Conservation (phyloP, 1,140 invertebrate genomes). For the Portunus trituberculatus region DNA sequence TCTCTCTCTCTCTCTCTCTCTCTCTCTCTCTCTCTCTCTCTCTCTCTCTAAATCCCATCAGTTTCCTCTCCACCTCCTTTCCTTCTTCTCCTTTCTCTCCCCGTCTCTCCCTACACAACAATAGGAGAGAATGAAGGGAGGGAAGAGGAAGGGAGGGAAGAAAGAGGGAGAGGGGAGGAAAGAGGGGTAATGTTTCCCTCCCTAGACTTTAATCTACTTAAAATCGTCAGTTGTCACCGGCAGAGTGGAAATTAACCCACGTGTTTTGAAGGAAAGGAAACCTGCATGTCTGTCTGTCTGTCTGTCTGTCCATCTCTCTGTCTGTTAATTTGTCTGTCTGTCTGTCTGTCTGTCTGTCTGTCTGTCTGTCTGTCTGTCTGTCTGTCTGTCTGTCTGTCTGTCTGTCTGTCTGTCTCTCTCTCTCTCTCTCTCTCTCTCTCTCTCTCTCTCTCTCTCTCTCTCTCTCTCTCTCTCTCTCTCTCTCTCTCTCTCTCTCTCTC, state of each 20-base stretch:
- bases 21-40: slow-evolving; percentile 20
- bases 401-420: too few relatives aligned
- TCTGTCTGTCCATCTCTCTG: not conserved
- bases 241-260: too few relatives aligned
- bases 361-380: not conserved
- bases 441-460: too few relatives aligned
- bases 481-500: too few relatives aligned
- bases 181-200: not conserved
- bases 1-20: not conserved
- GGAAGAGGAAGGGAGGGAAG: not conserved
- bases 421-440: too few relatives aligned
- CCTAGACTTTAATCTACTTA: too few relatives aligned
- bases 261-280: too few relatives aligned
- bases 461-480: too few relatives aligned
- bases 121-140: not conserved
- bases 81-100: not conserved
- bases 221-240: too few relatives aligned
- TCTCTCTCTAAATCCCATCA: not conserved
- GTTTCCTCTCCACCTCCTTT: not conserved
- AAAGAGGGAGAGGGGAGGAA: not conserved
- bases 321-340: not conserved
- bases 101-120: not conserved
- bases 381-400: not conserved
- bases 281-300: not conserved
- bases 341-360: not conserved